Conservation (phyloP, 2,888 invertebrate genomes). For the Lacanobia oleracea region DNA sequence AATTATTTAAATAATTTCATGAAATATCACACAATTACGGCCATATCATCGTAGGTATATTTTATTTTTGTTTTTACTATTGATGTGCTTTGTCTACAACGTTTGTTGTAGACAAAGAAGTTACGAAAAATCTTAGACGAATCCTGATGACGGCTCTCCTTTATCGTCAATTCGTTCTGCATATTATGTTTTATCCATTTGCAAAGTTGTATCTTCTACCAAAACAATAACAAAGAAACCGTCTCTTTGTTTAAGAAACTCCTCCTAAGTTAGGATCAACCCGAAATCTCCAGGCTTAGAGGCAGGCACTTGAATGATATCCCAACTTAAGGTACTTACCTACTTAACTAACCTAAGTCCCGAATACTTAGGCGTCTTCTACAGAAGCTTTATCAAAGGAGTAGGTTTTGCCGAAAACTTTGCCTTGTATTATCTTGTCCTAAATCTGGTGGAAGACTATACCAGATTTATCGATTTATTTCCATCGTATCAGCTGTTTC, state of each 20-base stretch:
- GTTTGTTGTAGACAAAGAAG: background rate
- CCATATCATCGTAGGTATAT: background rate
- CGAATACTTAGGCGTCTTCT: constrained; percentile 26
- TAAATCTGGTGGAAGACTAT: background rate
- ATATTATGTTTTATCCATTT: background rate
- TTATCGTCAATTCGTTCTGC: no score
- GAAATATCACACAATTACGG: background rate
- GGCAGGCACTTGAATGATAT: constrained; percentile 52
- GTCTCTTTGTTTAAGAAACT: constrained; percentile 22
- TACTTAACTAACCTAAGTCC: constrained; percentile 39
- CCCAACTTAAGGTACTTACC: constrained; percentile 44
- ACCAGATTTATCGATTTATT: background rate
- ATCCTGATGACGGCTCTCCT: background rate
- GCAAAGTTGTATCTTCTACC: background rate
- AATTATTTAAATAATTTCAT: no score
- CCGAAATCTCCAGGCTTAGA: constrained; percentile 43
- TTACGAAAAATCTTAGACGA: rapidly evolving
- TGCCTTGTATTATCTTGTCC: background rate
- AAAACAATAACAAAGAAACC: constrained; percentile 31
- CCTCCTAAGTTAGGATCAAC: constrained; percentile 34
- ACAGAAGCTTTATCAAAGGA: constrained; percentile 7
- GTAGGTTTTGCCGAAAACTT: constrained; percentile 1
- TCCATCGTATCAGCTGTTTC: background rate
- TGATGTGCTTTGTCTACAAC: no score
- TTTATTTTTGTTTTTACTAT: no score